phyloP scores from a whole-genome alignment of 2,113 vertebrate species.

The Apodemus speciosus region DNA sequence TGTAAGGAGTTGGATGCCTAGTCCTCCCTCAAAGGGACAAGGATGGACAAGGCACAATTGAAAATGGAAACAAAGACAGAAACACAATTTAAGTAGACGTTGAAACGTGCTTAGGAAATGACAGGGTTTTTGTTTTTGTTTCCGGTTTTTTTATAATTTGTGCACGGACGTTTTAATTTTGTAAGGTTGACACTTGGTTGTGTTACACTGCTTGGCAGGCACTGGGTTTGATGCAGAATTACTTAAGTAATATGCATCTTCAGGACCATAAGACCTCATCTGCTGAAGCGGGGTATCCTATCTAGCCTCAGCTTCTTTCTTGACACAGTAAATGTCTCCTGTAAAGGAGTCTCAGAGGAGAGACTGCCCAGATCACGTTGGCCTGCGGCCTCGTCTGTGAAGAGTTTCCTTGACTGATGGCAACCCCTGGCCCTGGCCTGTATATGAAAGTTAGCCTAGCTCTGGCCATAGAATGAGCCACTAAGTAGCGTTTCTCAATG shows the following conservation, averaged over 20 bases:
- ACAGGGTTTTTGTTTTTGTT: not conserved
- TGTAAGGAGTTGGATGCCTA: not conserved
- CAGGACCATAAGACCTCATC: not conserved
- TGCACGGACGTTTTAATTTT: not conserved
- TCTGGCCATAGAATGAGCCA: not conserved
- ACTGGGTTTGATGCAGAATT: not conserved
- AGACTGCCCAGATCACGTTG: not conserved
- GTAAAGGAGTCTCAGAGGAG: not conserved
- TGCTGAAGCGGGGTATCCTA: not conserved
- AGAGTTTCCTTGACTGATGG: not conserved
- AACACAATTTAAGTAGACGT: too few species aligned
- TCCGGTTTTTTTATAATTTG: not conserved
- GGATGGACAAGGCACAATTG: too few species aligned
- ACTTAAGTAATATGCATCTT: rapidly evolving
- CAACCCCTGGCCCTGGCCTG: not conserved
- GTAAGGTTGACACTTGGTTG: not conserved
- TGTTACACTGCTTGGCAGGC: not conserved
- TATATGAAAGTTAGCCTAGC: not conserved
- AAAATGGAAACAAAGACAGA: not conserved
- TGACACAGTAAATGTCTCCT: not conserved
- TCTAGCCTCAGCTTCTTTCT: not conserved
- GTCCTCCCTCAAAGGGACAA: too few species aligned
- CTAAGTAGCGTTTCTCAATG: not conserved
- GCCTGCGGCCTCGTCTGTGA: not conserved
- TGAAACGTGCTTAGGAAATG: not conserved